phyloP scores from a whole-genome alignment of 2,888 invertebrate genomes.

The Abrostola triplasia region DNA sequence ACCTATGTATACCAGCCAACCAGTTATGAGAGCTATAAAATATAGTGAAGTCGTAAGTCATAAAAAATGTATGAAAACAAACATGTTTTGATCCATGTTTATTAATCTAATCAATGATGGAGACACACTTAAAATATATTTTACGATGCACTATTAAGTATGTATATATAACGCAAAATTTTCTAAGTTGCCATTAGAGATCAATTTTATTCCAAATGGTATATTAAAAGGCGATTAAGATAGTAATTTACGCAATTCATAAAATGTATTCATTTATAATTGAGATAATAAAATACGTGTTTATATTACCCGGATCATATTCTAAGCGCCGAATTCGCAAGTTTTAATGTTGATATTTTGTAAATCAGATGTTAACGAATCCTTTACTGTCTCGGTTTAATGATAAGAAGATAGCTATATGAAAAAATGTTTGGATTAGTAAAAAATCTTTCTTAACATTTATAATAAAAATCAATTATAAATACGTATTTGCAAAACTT shows the following conservation, averaged over 20 bases:
- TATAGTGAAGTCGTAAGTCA: constrained; percentile 1
- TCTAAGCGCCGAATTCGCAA: constrained; percentile 1
- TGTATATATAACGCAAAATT: constrained; percentile 5
- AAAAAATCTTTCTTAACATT: too few species aligned
- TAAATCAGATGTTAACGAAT: not conserved
- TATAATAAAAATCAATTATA: too few species aligned
- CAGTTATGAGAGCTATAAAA: constrained; percentile 20
- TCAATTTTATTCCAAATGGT: constrained; percentile 17
- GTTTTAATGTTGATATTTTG: not conserved
- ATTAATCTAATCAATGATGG: too few species aligned
- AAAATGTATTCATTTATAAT: constrained; percentile 7
- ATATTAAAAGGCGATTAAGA: constrained; percentile 29
- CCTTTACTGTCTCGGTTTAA: too few species aligned
- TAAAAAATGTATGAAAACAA: constrained; percentile 24
- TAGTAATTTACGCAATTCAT: constrained; percentile 20
- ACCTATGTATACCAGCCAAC: not conserved
- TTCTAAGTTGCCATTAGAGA: constrained; percentile 5
- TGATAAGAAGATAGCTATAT: too few species aligned
- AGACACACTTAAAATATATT: not conserved
- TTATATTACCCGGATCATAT: not conserved
- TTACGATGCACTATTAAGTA: constrained; percentile 7
- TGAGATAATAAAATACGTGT: constrained; percentile 5
- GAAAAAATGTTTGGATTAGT: too few species aligned
- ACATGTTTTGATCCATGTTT: constrained; percentile 7
- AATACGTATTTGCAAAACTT: too few species aligned